Evolutionary conservation across 2,888 invertebrate genomes (phyloP).

Genomic region (Crepidodera aurea): DNA sequence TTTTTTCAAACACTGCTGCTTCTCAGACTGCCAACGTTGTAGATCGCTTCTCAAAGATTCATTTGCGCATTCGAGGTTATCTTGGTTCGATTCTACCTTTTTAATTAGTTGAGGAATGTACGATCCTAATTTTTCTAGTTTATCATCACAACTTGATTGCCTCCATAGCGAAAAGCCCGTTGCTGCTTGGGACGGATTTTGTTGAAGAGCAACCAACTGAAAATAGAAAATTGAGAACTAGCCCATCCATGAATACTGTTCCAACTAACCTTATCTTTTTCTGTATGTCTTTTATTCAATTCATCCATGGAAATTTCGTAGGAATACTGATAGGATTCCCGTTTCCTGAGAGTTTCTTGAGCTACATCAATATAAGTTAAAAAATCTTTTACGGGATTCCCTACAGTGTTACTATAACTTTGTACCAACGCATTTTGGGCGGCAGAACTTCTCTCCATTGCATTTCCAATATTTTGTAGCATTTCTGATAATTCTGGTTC

Average conservation of each 20-base stretch:
- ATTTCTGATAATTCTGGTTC: slow-evolving; percentile 65
- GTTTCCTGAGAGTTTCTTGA: slow-evolving; percentile 69
- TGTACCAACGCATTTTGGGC: slow-evolving; percentile 63
- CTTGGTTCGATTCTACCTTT: slow-evolving; percentile 66
- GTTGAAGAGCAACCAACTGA: slow-evolving; percentile 51
- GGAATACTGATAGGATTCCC: slow-evolving; percentile 71
- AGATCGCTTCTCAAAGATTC: slow-evolving; percentile 73
- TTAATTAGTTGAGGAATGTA: slow-evolving; percentile 64
- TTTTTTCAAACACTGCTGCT: slow-evolving; percentile 69
- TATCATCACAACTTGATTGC: slow-evolving; percentile 67
- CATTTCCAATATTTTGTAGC: slow-evolving; percentile 61
- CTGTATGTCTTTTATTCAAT: slow-evolving; percentile 67
- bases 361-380: slow-evolving; percentile 72
- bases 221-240: slow-evolving; percentile 27
- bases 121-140: slow-evolving; percentile 63
- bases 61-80: slow-evolving; percentile 73
- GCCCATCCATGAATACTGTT: no score
- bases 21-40: slow-evolving; percentile 72
- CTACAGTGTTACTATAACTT: slow-evolving; percentile 58
- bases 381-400: slow-evolving; percentile 68
- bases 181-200: slow-evolving; percentile 45
- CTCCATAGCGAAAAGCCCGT: slow-evolving; percentile 66
- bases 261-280: slow-evolving; percentile 70
- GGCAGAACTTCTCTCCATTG: slow-evolving; percentile 63
- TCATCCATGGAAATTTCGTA: slow-evolving; percentile 72